These are phyloP conservation scores for Temnothorax ravouxi DNA, from an alignment of 2,888 invertebrate genomes.

Conservation along the genomic window DNA sequence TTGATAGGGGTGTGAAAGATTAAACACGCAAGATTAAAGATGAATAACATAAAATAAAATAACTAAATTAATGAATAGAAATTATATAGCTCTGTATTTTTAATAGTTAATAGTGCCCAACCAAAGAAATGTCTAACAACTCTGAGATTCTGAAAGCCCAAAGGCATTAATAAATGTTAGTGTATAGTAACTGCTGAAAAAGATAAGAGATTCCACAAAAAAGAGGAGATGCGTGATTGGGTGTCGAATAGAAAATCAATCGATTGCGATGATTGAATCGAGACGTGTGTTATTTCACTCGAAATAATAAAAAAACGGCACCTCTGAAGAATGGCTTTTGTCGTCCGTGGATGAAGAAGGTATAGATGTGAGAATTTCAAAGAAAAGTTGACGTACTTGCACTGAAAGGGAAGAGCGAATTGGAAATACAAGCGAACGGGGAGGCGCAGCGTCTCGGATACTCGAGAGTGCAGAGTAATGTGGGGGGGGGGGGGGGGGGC, in stretches of 20 bases:
- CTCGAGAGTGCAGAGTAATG: not conserved
- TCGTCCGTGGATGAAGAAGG: conserved; percentile 6
- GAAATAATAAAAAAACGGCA: conserved; percentile 27
- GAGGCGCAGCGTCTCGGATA: not conserved
- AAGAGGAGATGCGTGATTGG: not conserved
- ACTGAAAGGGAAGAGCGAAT: conserved; percentile 31
- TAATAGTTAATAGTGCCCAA: not conserved
- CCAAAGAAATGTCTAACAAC: not conserved
- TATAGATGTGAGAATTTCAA: not conserved
- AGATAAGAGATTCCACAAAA: not conserved
- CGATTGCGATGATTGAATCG: not conserved
- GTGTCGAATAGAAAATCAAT: not conserved
- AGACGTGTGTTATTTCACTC: conserved; percentile 32
- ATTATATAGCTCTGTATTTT: not conserved
- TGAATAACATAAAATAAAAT: not conserved
- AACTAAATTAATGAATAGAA: not conserved
- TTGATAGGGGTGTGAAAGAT: not conserved
- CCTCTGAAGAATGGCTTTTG: conserved; percentile 3
- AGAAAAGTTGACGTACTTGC: not conserved
- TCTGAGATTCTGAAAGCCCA: not conserved
- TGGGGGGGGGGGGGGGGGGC: not conserved
- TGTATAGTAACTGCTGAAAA: not conserved
- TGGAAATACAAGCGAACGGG: conserved; percentile 35
- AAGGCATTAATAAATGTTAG: not conserved
- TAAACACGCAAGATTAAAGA: not conserved